Evolutionary conservation across 2,113 vertebrate species (phyloP), one percentile per base, ranked within the genome.

Genomic region (Zeus faber): DNA sequence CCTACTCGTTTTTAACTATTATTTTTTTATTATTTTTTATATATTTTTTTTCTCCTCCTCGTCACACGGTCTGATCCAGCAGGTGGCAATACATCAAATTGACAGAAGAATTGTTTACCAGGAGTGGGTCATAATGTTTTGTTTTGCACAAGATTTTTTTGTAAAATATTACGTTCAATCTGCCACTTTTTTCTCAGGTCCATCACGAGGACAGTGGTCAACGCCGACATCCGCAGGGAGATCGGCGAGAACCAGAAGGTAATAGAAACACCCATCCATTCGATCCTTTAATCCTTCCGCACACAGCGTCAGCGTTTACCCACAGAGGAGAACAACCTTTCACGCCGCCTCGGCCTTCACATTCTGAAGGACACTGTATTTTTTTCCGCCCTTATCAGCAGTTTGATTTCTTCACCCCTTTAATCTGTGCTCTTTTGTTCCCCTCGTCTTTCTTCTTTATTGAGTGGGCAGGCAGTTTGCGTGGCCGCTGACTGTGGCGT

Each of bases 231-330:
- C 58, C 90, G 95, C 65, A 87, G 81, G 44, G 97, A 98, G 88
- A 91, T 98, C 10, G 92, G 89, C 65, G 95, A 98, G 55, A 98
- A 98, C 80, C 97, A 99, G 70, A 98, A 97, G 92, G 97, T 99
- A 90, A 67, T n/a, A 13, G 2, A n/a, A 33, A 2, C 49, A 22
- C 21, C 18, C 54, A 7, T 4, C 27, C 4, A 18, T 16, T 27
- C 25, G 24, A 49, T 13, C 44, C 44, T 9, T 46, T 46, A 11
- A 24, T 46, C 20, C 20, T 11, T 26, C 20, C 49, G 29, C 21
- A 6, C 7, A 11, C 16, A 16, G 5, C 6, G 22, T 26, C 23
- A 14, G 45, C 45, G 5, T 21, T 20, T 21, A 21, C 4, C 18
- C 5, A 44, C 22, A 22, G n/a, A 48, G 16, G 11, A n/a, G n/a